phyloP scores from a whole-genome alignment of 2,888 invertebrate genomes.

The Xanthorhoe spadicearia region DNA sequence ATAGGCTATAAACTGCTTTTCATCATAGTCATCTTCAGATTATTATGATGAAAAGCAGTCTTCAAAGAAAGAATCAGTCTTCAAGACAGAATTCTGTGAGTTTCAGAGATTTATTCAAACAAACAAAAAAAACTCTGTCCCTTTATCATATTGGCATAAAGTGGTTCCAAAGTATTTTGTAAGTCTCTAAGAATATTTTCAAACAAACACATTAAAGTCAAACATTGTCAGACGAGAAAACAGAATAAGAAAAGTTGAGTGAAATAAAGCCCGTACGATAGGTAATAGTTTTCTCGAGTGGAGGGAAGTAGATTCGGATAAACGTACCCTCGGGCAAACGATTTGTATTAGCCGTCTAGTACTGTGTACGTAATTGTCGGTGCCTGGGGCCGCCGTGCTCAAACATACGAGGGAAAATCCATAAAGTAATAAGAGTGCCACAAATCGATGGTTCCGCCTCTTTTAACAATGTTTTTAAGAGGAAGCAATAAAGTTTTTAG shows the following conservation, averaged over 20 bases:
- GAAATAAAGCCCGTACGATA: slow-evolving; percentile 45
- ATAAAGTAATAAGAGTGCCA: slow-evolving; percentile 64
- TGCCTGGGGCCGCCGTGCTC: slow-evolving; percentile 72
- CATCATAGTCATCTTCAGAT: too few species aligned
- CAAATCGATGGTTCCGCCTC: slow-evolving; percentile 58
- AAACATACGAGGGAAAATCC: slow-evolving; percentile 69
- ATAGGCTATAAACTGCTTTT: too few species aligned
- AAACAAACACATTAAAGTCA: not conserved
- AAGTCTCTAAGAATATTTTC: not conserved
- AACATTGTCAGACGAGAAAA: slow-evolving; percentile 12
- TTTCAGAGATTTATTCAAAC: too few species aligned
- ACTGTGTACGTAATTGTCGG: slow-evolving; percentile 81
- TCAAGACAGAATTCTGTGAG: too few species aligned
- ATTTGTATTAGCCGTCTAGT: slow-evolving; percentile 83
- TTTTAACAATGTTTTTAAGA: slow-evolving; percentile 26
- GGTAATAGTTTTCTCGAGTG: slow-evolving; percentile 72
- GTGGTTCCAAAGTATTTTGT: too few species aligned
- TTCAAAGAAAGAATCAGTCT: too few species aligned
- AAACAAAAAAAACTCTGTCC: too few species aligned
- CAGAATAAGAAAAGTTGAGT: slow-evolving; percentile 19
- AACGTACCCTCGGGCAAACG: slow-evolving; percentile 78
- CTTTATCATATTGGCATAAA: too few species aligned
- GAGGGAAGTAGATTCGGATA: slow-evolving; percentile 65
- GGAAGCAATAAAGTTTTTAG: not conserved
- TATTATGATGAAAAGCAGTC: too few species aligned